Evolutionary conservation across 2,113 vertebrate species (phyloP).

Genomic region (Madoqua kirkii): DNA sequence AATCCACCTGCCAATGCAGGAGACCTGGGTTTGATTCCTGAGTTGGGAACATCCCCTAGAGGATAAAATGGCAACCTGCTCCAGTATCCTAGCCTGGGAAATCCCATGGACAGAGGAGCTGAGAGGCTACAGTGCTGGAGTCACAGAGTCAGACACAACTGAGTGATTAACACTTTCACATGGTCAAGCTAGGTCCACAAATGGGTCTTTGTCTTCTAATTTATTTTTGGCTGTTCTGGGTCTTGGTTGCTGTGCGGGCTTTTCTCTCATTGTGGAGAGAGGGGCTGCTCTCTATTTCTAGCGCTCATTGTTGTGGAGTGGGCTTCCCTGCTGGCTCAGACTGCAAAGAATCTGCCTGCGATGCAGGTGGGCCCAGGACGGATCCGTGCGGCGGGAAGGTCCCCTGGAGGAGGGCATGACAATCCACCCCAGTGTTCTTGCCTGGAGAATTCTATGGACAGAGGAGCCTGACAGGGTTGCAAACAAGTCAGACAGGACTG

Average conservation of each 20-base stretch:
- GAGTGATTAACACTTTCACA: background rate
- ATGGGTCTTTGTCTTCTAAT: background rate
- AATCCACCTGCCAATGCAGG: background rate
- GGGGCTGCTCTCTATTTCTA: background rate
- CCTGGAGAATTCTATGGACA: background rate
- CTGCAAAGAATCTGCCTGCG: background rate
- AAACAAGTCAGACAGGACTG: background rate
- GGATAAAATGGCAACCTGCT: background rate
- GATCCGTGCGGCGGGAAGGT: background rate
- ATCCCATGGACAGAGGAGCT: background rate
- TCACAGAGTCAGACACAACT: background rate
- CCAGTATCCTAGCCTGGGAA: background rate
- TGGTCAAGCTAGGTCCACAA: background rate
- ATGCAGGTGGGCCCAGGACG: background rate
- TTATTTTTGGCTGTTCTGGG: background rate
- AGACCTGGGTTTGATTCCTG: background rate
- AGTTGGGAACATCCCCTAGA: background rate
- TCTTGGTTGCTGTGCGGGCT: background rate
- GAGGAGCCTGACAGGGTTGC: background rate
- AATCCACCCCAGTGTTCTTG: background rate
- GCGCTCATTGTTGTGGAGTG: background rate
- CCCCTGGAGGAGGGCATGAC: background rate
- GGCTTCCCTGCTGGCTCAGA: background rate
- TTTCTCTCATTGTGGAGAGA: background rate
- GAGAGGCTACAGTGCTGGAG: background rate